Evolutionary conservation across 2,888 invertebrate species (phyloP).

Genomic region (Cynaeus angustus): DNA sequence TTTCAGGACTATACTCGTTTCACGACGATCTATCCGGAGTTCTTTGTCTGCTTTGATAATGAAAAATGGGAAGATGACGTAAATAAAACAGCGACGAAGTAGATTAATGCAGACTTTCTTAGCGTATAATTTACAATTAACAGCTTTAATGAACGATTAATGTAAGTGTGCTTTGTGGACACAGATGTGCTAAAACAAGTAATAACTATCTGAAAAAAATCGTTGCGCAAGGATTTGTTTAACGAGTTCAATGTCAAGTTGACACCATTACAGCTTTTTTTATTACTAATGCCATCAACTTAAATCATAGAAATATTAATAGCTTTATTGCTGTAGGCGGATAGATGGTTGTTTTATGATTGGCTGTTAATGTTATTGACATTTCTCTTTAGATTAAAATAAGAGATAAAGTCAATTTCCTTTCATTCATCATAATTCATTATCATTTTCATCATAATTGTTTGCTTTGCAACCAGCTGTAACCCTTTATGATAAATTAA

Average conservation of each 20-base stretch:
- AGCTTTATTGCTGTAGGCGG: constrained; percentile 22
- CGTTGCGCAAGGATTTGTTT: not conserved
- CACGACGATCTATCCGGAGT: constrained; percentile 31
- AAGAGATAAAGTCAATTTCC: constrained; percentile 12
- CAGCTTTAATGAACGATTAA: constrained; percentile 15
- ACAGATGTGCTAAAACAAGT: constrained; percentile 25
- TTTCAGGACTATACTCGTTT: constrained; percentile 53
- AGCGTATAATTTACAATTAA: constrained; percentile 16
- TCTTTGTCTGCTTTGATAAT: constrained; percentile 51
- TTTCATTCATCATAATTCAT: constrained; percentile 21
- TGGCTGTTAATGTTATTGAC: constrained; percentile 25
- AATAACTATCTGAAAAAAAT: not conserved
- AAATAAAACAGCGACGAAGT: constrained; percentile 34
- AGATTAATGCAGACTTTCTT: constrained; percentile 13
- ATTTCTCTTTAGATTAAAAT: constrained; percentile 18
- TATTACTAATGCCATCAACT: constrained; percentile 25
- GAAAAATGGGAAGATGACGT: constrained; percentile 46
- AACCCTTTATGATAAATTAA: not conserved
- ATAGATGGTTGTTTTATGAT: constrained; percentile 15
- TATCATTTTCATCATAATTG: constrained; percentile 33
- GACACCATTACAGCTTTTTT: constrained; percentile 7
- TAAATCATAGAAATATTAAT: constrained; percentile 29
- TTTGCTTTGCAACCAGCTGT: constrained; percentile 10
- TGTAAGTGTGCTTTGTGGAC: constrained; percentile 4
- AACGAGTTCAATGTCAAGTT: constrained; percentile 22